A percentile compares a stretch with the other conserved stretches of the same genome.
Conservation (phyloP, 1,140 invertebrate genomes). For the Bombus vancouverensis region DNA sequence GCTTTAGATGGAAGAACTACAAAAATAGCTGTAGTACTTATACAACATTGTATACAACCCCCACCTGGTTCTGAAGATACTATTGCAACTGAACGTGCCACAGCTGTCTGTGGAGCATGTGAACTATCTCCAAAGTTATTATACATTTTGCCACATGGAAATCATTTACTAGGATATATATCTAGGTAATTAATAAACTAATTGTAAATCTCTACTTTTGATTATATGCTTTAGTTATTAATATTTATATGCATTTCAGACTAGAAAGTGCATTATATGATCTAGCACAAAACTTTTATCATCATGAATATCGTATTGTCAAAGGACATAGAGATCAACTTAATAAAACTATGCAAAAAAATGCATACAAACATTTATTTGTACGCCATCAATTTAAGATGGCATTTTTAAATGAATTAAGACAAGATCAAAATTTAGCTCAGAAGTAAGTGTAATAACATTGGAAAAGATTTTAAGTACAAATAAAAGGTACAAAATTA, state of each 20-base stretch:
- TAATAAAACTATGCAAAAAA: constrained; percentile 96
- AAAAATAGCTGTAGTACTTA: constrained; percentile 93
- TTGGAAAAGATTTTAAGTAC: neutral
- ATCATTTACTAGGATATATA: constrained; percentile 92
- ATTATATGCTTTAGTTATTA: constrained; percentile 1
- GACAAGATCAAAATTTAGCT: constrained; percentile 93
- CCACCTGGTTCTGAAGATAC: constrained; percentile 93
- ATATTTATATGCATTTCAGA: constrained; percentile 76
- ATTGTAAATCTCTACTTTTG: neutral
- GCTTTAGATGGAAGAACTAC: constrained; percentile 91
- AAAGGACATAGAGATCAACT: constrained; percentile 95
- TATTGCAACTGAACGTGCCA: constrained; percentile 93
- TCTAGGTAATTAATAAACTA: constrained; percentile 82
- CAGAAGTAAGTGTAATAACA: constrained; percentile 88
- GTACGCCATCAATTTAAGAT: constrained; percentile 98
- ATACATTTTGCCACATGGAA: constrained; percentile 93
- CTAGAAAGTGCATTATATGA: constrained; percentile 97
- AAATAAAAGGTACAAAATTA: constrained; percentile 26
- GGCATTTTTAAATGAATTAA: constrained; percentile 97
- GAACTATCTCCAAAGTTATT: constrained; percentile 95
- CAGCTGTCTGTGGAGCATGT: constrained; percentile 93
- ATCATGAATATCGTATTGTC: constrained; percentile 92
- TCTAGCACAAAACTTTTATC: constrained; percentile 95
- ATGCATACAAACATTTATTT: constrained; percentile 93
- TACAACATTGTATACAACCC: constrained; percentile 90